Percentiles rank a stretch among this genome's conserved stretches.
Evolutionary conservation across 53 echinoderm and acorn worm genomes (phyloP).

Genomic region (Glandiceps talaboti): DNA sequence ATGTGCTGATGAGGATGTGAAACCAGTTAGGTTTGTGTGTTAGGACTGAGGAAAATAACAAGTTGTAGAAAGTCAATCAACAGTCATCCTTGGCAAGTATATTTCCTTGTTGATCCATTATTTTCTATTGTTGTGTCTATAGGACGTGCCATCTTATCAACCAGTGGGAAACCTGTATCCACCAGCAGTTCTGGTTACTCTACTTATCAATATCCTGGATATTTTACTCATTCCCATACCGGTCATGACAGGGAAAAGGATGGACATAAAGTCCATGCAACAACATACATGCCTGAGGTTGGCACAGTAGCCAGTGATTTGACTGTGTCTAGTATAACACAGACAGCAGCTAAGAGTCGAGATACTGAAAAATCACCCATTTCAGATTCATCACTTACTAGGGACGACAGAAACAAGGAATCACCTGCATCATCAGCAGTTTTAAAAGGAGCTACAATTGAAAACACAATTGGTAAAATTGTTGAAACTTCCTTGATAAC

Average conservation of each 20-base stretch:
- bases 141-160: not conserved
- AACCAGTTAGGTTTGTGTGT: too few relatives aligned
- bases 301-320: slow-evolving; percentile 87
- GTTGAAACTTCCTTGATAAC: not conserved
- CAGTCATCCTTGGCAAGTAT: too few relatives aligned
- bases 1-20: too few relatives aligned
- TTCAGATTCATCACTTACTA: slow-evolving; percentile 17
- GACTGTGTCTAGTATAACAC: slow-evolving; percentile 33
- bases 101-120: too few relatives aligned
- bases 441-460: slow-evolving; percentile 2
- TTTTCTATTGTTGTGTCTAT: too few relatives aligned
- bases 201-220: not conserved
- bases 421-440: not conserved
- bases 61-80: too few relatives aligned
- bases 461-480: not conserved
- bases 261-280: slow-evolving; percentile 92
- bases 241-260: slow-evolving; percentile 15
- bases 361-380: slow-evolving; percentile 6
- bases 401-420: slow-evolving; percentile 5
- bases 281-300: slow-evolving; percentile 82
- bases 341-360: slow-evolving; percentile 24
- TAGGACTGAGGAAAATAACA: too few relatives aligned
- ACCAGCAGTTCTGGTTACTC: not conserved
- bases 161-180: not conserved
- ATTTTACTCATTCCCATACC: not conserved